Evolutionary conservation across 2,888 invertebrate species (phyloP), one percentile per base, ranked within the genome.

Genomic region (Saturnia japonica): DNA sequence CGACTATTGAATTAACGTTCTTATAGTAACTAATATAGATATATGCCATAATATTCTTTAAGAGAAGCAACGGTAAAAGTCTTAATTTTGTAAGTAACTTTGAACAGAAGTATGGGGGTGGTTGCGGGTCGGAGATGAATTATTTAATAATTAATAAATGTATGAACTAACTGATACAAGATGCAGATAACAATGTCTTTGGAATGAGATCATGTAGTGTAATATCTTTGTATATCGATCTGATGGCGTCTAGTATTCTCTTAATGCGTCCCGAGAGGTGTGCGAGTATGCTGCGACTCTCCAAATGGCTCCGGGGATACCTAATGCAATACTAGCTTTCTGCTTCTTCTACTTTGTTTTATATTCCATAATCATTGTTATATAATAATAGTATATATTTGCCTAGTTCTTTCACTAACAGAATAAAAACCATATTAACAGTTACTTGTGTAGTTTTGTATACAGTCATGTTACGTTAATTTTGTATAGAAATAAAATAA

Each of bases 261-360:
- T 87, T 92, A 93, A 93, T 93, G 93, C 86, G 89, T 91, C 93
- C 91, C 91, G 75, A 64, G 91, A 86, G 92, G 79, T 77, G 79
- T 80, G 84, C 86, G 87, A 88, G 91, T 88, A 89, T 88, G 90
- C 90, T 90, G 90, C 87, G 91, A 90, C 90, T 83, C 82, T 79
- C 84, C 80, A 82, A 74, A 76, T 77, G 79, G 73, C 90, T 83
- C 91, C 74, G 74, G 91, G 89, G 91, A 90, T 82, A 85, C 82
- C 91, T 93, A 91, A 92, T 91, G 92, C 92, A 91, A 90, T 91
- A 88, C 88, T 84, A 87, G 85, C 87, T 88, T 80, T 83, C 79
- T 81, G 80, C 76, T 81, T 82, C 81, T 82, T 82, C 82, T 76
- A 80, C 74, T 78, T 76, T 74, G 76, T 72, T 74, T 72, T 77